These are phyloP conservation scores for Oreochromis aureus DNA, from an alignment of 2,113 vertebrate species.

Conservation along the genomic window DNA sequence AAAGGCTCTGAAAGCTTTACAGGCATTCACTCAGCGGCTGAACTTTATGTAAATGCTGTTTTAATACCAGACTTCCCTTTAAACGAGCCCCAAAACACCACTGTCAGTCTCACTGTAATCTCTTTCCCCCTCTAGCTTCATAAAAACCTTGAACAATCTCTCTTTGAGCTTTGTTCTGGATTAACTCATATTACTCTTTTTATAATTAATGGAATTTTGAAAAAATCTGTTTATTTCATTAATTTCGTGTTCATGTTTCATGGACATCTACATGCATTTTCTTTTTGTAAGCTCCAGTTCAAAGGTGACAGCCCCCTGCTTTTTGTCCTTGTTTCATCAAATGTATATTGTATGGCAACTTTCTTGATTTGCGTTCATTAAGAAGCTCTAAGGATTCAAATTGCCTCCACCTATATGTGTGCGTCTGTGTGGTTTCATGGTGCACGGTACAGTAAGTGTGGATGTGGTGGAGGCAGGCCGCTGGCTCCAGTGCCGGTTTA, in stretches of 20 bases:
- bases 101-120: neutral
- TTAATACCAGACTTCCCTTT: neutral
- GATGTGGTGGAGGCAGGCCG: neutral
- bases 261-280: neutral
- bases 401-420: neutral
- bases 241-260: neutral
- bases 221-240: neutral
- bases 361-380: neutral
- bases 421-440: neutral
- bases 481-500: constrained; percentile 11
- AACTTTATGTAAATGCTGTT: neutral
- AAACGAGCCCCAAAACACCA: neutral
- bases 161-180: neutral
- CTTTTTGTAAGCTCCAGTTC: neutral
- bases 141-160: neutral
- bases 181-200: neutral
- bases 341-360: neutral
- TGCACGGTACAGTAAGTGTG: constrained; percentile 2
- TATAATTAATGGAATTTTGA: neutral
- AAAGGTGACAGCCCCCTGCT: neutral
- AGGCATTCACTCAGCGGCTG: neutral
- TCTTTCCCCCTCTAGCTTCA: neutral
- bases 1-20: neutral
- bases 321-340: neutral
- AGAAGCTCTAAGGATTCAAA: neutral